A percentile compares a stretch with the other conserved stretches of the same genome.
Evolutionary conservation across 1,140 invertebrate genomes (phyloP).

Genomic region (Euglossa dilemma): DNA sequence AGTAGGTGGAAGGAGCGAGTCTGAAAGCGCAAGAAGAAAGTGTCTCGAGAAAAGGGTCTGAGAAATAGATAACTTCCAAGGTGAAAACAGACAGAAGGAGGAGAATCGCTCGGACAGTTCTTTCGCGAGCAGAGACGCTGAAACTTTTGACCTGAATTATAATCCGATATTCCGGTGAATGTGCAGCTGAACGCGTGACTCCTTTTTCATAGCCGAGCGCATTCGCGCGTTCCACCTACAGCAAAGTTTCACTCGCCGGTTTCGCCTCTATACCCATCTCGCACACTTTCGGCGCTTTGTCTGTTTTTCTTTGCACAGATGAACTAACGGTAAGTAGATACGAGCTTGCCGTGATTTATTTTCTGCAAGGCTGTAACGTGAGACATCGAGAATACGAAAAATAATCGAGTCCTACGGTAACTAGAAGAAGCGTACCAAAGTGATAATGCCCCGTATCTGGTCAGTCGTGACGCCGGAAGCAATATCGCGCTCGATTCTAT

Average conservation of each 20-base stretch:
- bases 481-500: constrained; percentile 32
- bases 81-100: neutral
- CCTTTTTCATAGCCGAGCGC: neutral
- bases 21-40: neutral
- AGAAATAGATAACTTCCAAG: constrained; percentile 24
- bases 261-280: neutral
- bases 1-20: neutral
- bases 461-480: constrained; percentile 7
- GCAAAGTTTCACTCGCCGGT: neutral
- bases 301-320: neutral
- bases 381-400: neutral
- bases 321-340: too few relatives aligned
- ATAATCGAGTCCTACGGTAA: neutral
- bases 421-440: constrained; percentile 11
- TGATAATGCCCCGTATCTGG: constrained; percentile 44
- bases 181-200: neutral
- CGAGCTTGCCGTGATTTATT: neutral
- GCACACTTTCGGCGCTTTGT: neutral
- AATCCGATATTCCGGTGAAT: neutral
- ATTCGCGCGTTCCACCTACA: neutral
- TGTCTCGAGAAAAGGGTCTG: neutral
- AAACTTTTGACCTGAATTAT: constrained; percentile 27
- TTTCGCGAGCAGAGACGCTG: neutral
- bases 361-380: neutral
- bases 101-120: neutral